Evolutionary conservation across 2,113 vertebrate species (phyloP).

Genomic region (Crotophaga sulcirostris): DNA sequence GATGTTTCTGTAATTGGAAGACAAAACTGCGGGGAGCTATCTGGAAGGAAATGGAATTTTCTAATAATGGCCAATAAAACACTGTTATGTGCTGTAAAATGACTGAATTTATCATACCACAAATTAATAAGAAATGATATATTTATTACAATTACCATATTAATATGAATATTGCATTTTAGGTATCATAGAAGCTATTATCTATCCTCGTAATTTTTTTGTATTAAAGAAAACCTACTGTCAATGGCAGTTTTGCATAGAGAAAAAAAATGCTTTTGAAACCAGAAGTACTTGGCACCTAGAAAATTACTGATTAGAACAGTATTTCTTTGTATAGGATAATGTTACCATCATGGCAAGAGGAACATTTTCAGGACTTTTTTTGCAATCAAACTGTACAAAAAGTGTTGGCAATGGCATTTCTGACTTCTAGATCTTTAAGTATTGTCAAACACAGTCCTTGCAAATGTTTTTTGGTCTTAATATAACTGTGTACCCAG

Average conservation of each 20-base stretch:
- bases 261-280: not conserved
- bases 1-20: not conserved
- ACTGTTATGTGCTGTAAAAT: not conserved
- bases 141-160: not conserved
- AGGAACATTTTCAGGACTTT: not conserved
- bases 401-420: not conserved
- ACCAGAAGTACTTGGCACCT: not conserved
- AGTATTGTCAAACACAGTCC: not conserved
- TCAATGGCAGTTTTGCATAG: not conserved
- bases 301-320: not conserved
- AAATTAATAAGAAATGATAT: not conserved
- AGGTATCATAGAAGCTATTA: not conserved
- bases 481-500: not conserved
- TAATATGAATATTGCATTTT: not conserved
- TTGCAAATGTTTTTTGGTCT: not conserved
- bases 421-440: not conserved
- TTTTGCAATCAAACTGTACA: not conserved
- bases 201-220: not conserved
- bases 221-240: not conserved
- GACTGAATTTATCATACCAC: not conserved
- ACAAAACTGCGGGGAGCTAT: not conserved
- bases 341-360: not conserved
- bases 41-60: not conserved
- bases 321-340: not conserved
- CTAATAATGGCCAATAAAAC: not conserved